Conservation (phyloP, 2,113 vertebrate genomes). For the Argyrosomus japonicus region DNA sequence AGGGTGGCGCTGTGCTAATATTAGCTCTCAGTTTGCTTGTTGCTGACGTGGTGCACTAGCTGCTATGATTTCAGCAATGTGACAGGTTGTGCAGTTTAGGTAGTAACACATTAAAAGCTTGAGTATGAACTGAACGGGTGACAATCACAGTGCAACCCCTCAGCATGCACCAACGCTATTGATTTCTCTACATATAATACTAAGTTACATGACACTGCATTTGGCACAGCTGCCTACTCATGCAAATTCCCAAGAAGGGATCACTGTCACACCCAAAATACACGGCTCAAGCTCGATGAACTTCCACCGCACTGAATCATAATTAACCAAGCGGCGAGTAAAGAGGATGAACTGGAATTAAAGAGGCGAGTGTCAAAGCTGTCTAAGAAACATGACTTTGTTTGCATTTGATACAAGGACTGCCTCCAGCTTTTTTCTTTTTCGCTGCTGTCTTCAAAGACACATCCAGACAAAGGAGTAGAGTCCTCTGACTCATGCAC, state of each 20-base stretch:
- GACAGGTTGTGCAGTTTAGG: slow-evolving; percentile 38
- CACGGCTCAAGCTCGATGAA: background rate
- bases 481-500: slow-evolving; percentile 67
- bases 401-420: background rate
- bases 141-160: background rate
- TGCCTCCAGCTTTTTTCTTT: background rate
- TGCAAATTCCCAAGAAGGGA: slow-evolving; percentile 26
- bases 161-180: slow-evolving; percentile 10
- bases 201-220: slow-evolving; percentile 32
- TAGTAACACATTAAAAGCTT: slow-evolving; percentile 24
- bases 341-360: slow-evolving; percentile 7
- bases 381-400: slow-evolving; percentile 3
- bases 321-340: background rate
- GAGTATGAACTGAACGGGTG: too few relatives aligned
- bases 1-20: slow-evolving; percentile 64
- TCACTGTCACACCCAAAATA: background rate
- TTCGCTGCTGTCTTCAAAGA: slow-evolving; percentile 40
- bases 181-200: background rate
- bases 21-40: slow-evolving; percentile 69
- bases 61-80: slow-evolving; percentile 50
- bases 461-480: slow-evolving; percentile 48
- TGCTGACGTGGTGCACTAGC: slow-evolving; percentile 40
- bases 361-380: background rate
- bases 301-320: slow-evolving; percentile 2
- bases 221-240: slow-evolving; percentile 15